Evolutionary conservation across 2,888 invertebrate species (phyloP).

Genomic region (Pseudanteris insignis): DNA sequence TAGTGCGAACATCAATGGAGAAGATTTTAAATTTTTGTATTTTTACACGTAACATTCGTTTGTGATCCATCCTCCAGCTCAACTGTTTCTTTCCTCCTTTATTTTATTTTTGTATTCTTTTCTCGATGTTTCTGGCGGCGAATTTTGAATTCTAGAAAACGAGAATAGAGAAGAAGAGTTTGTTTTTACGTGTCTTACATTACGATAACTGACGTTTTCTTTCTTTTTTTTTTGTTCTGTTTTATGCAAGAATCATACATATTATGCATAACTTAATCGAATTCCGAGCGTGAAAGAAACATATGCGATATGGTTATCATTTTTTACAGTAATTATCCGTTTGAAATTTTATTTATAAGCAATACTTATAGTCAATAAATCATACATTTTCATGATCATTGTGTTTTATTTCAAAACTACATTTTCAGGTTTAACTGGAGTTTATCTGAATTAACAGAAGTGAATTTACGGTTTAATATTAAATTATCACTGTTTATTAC

Average conservation of each 20-base stretch:
- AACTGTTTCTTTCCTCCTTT: constrained; percentile 22
- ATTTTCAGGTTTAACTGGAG: too few relatives aligned
- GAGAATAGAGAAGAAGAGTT: constrained; percentile 8
- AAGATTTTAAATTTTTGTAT: constrained; percentile 32
- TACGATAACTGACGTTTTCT: constrained; percentile 16
- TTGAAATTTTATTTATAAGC: constrained; percentile 42
- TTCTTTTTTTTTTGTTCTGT: constrained; percentile 16
- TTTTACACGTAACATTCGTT: constrained; percentile 34
- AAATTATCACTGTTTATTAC: too few relatives aligned
- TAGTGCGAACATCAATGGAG: constrained; percentile 18
- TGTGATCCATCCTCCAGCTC: constrained; percentile 30
- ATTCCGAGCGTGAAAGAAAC: constrained; percentile 33
- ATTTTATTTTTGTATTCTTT: constrained; percentile 22
- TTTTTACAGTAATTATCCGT: constrained; percentile 40
- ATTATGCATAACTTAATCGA: constrained; percentile 19
- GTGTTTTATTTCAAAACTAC: too few relatives aligned
- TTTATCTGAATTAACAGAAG: too few relatives aligned
- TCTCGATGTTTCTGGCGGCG: constrained; percentile 14
- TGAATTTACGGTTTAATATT: too few relatives aligned
- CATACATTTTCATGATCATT: constrained; percentile 27
- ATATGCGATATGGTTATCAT: constrained; percentile 36
- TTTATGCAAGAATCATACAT: constrained; percentile 18
- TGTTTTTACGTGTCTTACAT: constrained; percentile 30
- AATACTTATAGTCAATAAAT: constrained; percentile 39
- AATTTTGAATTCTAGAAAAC: constrained; percentile 13